A percentile compares a stretch with the other conserved stretches of the same genome.
Conservation (phyloP, 2,888 invertebrate genomes). For the Chrysolina americana region DNA sequence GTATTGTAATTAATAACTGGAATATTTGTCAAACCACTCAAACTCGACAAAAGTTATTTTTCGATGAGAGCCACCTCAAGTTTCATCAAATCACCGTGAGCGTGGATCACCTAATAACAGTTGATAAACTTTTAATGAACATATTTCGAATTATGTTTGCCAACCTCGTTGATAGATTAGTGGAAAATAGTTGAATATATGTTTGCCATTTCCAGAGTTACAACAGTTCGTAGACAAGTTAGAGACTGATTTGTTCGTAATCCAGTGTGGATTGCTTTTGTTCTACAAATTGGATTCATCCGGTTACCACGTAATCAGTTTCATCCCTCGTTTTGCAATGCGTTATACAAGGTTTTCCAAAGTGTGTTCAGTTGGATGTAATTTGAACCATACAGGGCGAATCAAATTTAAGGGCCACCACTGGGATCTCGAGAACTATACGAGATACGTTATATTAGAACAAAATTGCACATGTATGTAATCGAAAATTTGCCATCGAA, state of each 20-base stretch:
- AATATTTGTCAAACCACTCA: background rate
- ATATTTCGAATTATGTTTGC: constrained; percentile 8
- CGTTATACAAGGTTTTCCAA: background rate
- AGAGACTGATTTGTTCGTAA: background rate
- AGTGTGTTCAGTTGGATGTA: background rate
- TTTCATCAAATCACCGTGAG: background rate
- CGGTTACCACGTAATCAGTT: constrained; percentile 10
- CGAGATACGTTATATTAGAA: too few species aligned
- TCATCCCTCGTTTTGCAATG: background rate
- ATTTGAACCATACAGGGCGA: too few species aligned
- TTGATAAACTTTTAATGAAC: constrained; percentile 11
- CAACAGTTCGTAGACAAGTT: constrained; percentile 9
- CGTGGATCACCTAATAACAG: background rate
- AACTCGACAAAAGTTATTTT: background rate
- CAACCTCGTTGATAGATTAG: background rate
- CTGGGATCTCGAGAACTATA: too few species aligned
- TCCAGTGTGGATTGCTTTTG: constrained; percentile 17
- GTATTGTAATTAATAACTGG: too few species aligned
- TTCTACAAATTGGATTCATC: constrained; percentile 10
- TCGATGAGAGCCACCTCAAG: background rate
- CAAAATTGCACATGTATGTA: too few species aligned
- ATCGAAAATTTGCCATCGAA: too few species aligned
- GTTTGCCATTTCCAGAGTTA: constrained; percentile 2
- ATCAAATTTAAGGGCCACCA: too few species aligned
- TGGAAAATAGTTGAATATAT: constrained; percentile 5